Evolutionary conservation across 1,140 invertebrate genomes (phyloP).

Genomic region (Drosophila elegans): DNA sequence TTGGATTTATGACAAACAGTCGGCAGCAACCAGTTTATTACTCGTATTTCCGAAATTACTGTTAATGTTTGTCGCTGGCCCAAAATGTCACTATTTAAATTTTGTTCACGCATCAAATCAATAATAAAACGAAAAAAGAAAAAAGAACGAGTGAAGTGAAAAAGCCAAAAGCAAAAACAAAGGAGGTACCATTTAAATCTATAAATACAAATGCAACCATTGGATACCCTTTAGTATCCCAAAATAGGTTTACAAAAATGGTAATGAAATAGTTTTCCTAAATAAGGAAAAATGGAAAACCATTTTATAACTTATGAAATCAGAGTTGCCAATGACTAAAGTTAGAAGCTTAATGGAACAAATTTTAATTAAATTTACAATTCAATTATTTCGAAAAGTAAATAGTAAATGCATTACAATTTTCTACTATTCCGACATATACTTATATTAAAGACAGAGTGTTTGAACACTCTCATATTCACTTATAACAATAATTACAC

Average conservation of each 20-base stretch:
- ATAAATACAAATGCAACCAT: constrained; percentile 6
- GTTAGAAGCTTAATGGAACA: background rate
- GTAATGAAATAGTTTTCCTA: background rate
- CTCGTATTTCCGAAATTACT: constrained; percentile 79
- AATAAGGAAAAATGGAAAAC: background rate
- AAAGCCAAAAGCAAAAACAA: constrained; percentile 63
- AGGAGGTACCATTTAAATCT: constrained; percentile 58
- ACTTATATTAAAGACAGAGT: constrained; percentile 6
- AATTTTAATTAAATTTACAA: background rate
- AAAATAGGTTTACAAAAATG: constrained; percentile 19
- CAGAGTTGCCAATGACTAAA: background rate
- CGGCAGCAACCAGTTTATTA: constrained; percentile 74
- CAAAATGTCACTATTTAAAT: constrained; percentile 82
- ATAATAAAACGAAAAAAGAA: constrained; percentile 64
- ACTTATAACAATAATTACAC: constrained; percentile 66
- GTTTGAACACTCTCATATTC: constrained; percentile 10
- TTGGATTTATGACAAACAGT: constrained; percentile 73
- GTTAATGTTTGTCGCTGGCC: constrained; percentile 78
- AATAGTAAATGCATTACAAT: no score
- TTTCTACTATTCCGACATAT: no score
- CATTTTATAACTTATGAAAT: background rate
- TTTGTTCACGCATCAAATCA: constrained; percentile 80
- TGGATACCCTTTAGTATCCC: constrained; percentile 48
- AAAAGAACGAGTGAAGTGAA: constrained; percentile 58
- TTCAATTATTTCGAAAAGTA: background rate